A percentile compares a stretch with the other conserved stretches of the same genome.
Conservation (phyloP, 2,113 vertebrate species). For the Thalassoma bifasciatum region DNA sequence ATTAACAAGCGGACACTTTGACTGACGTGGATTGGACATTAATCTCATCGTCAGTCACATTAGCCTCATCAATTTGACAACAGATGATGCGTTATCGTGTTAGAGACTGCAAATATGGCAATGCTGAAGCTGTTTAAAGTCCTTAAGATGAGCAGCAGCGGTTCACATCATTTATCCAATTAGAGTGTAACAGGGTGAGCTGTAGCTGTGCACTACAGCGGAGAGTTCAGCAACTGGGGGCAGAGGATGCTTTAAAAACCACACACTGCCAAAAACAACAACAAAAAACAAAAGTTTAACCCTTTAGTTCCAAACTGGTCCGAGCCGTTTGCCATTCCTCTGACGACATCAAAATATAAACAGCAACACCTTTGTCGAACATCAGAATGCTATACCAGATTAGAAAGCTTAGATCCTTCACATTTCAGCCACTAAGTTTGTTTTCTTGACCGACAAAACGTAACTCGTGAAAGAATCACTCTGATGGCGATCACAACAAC, state of each 20-base stretch:
- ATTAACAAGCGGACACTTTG: background rate
- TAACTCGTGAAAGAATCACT: too few species aligned
- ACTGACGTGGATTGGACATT: constrained; percentile 9
- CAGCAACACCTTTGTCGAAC: too few species aligned
- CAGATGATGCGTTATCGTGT: constrained; percentile 18
- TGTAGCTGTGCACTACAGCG: background rate
- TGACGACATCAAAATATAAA: too few species aligned
- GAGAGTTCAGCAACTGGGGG: background rate
- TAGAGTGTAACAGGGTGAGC: constrained; percentile 4
- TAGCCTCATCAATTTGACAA: constrained; percentile 13
- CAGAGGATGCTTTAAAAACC: background rate
- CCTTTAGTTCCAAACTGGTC: too few species aligned
- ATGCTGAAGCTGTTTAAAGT: background rate
- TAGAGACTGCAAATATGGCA: background rate
- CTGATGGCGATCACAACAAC: too few species aligned
- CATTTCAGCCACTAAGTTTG: too few species aligned
- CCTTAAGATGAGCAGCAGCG: constrained; percentile 8
- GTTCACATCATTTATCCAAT: constrained; percentile 44
- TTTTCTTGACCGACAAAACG: too few species aligned
- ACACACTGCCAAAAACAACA: background rate
- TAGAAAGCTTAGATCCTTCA: too few species aligned
- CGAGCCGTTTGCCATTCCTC: too few species aligned
- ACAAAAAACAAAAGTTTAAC: too few species aligned
- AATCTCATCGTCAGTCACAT: constrained; percentile 39
- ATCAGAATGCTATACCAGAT: too few species aligned